A percentile compares a stretch with the other conserved stretches of the same genome.
phyloP scores from a whole-genome alignment of 2,113 vertebrate genomes.

The Coregonus clupeaformis region DNA sequence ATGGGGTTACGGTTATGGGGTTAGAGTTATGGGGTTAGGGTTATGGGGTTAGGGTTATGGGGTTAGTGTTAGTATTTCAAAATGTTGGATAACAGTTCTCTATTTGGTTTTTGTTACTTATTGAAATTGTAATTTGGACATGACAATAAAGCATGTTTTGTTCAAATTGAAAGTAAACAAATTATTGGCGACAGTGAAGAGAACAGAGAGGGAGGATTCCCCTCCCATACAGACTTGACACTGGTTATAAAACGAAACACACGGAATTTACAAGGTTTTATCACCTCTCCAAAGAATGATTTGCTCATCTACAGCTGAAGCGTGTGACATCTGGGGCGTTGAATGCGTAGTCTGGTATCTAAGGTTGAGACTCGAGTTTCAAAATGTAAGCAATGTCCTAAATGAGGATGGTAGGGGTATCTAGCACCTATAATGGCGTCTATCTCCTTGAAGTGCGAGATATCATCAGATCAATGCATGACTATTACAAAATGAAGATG shows the following conservation, averaged over 20 bases:
- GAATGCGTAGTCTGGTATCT: background rate
- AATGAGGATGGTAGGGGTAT: constrained; percentile 62
- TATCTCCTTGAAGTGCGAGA: constrained; percentile 61
- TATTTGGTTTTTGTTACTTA: background rate
- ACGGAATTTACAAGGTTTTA: constrained; percentile 82
- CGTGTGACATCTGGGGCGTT: background rate
- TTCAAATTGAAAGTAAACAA: background rate
- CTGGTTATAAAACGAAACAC: background rate
- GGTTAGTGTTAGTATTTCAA: background rate
- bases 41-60: background rate
- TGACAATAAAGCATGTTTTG: background rate
- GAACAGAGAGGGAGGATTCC: constrained; percentile 41
- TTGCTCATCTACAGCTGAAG: background rate
- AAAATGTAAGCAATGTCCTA: constrained; percentile 76
- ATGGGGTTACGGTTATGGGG: no score
- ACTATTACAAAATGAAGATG: constrained; percentile 82
- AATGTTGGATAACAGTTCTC: background rate
- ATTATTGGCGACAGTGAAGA: background rate
- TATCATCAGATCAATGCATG: constrained; percentile 69
- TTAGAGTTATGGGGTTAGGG: background rate
- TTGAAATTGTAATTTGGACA: background rate
- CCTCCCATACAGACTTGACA: constrained; percentile 76
- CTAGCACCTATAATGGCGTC: constrained; percentile 71
- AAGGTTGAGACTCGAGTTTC: constrained; percentile 76
- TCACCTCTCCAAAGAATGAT: constrained; percentile 25